Evolutionary conservation across 2,888 invertebrate genomes (phyloP).

Genomic region (Itoplectis maculator): DNA sequence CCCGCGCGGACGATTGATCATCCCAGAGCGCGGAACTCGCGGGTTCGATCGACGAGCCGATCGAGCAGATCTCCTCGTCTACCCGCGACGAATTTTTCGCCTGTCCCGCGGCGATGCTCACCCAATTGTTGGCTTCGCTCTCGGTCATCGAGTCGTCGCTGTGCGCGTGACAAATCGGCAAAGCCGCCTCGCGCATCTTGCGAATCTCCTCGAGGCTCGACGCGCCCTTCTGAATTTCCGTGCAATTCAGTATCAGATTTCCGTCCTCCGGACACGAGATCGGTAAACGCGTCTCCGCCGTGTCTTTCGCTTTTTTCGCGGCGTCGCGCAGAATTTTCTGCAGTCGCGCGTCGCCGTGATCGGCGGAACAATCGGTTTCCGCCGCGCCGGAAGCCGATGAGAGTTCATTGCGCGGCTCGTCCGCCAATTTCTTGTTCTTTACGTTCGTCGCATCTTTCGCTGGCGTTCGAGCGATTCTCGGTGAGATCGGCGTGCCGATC

Average conservation of each 20-base stretch:
- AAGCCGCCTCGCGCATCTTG: conserved; percentile 61
- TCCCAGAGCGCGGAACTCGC: conserved; percentile 17
- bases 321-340: not conserved
- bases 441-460: not conserved
- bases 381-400: too few relatives aligned
- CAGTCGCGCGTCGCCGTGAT: not conserved
- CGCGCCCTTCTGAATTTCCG: conserved; percentile 71
- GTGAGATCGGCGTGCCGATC: not conserved
- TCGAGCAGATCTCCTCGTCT: not conserved
- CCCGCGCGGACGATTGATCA: conserved; percentile 18
- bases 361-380: too few relatives aligned
- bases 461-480: not conserved
- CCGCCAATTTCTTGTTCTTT: not conserved
- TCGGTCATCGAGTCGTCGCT: conserved; percentile 67
- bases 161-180: not conserved
- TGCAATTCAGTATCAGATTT: conserved; percentile 74
- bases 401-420: not conserved
- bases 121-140: conserved; percentile 67
- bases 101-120: conserved; percentile 52
- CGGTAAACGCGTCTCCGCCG: not conserved
- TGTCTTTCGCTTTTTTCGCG: not conserved
- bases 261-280: not conserved
- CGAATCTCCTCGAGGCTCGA: conserved; percentile 74
- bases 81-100: not conserved
- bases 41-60: conserved; percentile 3